A percentile compares a stretch with the other conserved stretches of the same genome.
phyloP scores from a whole-genome alignment of 2,113 vertebrate genomes.

The Galeopterus variegatus region DNA sequence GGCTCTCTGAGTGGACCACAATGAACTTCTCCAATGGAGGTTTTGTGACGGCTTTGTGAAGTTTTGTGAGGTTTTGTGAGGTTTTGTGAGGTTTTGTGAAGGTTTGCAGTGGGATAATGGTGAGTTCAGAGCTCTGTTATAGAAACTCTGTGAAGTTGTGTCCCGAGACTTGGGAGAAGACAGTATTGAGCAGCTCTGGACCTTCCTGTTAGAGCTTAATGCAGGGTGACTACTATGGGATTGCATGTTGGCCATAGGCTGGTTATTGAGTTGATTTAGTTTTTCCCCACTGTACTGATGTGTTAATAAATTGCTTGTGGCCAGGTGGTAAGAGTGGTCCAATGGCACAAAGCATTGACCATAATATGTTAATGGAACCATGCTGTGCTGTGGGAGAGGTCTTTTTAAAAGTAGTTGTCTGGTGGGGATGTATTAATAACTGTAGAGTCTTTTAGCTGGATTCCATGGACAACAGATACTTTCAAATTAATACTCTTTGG shows the following conservation, averaged over 20 bases:
- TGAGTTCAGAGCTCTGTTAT: constrained; percentile 25
- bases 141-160: background rate
- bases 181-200: background rate
- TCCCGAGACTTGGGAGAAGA: background rate
- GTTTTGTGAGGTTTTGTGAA: background rate
- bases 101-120: background rate
- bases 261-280: constrained; percentile 38
- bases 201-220: background rate
- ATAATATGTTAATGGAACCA: constrained; percentile 67
- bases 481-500: constrained; percentile 18
- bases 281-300: background rate
- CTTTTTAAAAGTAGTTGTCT: constrained; percentile 38
- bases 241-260: constrained; percentile 13
- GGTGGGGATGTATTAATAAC: constrained; percentile 30
- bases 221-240: background rate
- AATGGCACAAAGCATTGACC: constrained; percentile 25
- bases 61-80: background rate
- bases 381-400: background rate
- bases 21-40: background rate
- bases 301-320: background rate
- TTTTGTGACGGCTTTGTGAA: background rate
- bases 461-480: background rate
- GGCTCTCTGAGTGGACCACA: background rate
- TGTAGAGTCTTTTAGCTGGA: constrained; percentile 17
- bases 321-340: background rate